Percentiles rank a stretch among this genome's conserved stretches.
These are phyloP conservation scores for Andrena dorsata DNA, from an alignment of 2,888 invertebrate species.

Conservation along the genomic window DNA sequence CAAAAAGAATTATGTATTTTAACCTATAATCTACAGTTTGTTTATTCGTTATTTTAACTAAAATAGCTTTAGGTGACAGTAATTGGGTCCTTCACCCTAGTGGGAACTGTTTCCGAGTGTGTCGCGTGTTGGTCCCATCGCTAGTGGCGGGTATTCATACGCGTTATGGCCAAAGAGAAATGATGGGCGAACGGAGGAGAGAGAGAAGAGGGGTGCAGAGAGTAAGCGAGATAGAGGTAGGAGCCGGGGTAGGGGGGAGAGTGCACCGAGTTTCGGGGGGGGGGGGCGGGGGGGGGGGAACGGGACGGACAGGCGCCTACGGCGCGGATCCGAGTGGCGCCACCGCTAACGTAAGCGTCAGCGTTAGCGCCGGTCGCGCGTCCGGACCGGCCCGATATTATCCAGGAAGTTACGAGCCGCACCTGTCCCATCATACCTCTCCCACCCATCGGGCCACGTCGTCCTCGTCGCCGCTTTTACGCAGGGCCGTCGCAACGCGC, in stretches of 20 bases:
- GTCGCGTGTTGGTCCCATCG: slow-evolving; percentile 24
- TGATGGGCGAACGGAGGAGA: slow-evolving; percentile 31
- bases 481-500: slow-evolving; percentile 64
- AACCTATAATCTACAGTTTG: no score
- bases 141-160: slow-evolving; percentile 49
- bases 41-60: no score
- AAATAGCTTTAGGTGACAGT: no score
- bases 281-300: slow-evolving; percentile 35
- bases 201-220: background rate
- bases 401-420: slow-evolving; percentile 79
- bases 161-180: slow-evolving; percentile 61
- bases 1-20: no score
- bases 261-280: slow-evolving; percentile 9
- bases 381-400: slow-evolving; percentile 75
- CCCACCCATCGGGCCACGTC: slow-evolving; percentile 54
- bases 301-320: slow-evolving; percentile 70
- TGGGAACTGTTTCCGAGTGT: no score
- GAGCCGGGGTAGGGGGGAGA: background rate
- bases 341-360: slow-evolving; percentile 74
- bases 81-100: no score
- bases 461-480: slow-evolving; percentile 56
- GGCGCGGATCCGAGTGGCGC: slow-evolving; percentile 74
- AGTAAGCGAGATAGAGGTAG: background rate
- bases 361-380: slow-evolving; percentile 71
- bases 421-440: slow-evolving; percentile 76